Conservation (phyloP, 2,113 vertebrate genomes). For the Leptobrachium ailaonicum region DNA sequence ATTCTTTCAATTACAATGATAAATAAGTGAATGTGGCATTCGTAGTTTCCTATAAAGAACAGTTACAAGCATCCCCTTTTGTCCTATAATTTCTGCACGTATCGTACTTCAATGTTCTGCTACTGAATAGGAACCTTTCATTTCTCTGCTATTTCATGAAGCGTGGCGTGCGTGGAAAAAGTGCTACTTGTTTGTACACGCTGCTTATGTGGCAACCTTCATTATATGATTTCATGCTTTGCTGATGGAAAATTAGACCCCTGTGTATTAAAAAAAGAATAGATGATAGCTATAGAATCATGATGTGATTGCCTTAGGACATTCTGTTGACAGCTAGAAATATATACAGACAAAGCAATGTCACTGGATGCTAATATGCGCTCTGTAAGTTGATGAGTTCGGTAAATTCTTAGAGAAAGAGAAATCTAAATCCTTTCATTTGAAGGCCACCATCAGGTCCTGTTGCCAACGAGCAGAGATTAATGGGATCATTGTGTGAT, state of each 20-base stretch:
- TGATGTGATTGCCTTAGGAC: constrained; percentile 92
- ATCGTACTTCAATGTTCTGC: constrained; percentile 51
- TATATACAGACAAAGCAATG: constrained; percentile 86
- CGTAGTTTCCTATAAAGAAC: not conserved
- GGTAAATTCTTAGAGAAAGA: constrained; percentile 78
- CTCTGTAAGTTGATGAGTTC: constrained; percentile 83
- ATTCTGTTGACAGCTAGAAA: constrained; percentile 95
- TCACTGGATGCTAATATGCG: constrained; percentile 91
- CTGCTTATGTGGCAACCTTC: constrained; percentile 87
- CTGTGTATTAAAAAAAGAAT: constrained; percentile 85
- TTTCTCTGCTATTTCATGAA: constrained; percentile 88
- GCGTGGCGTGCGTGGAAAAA: constrained; percentile 76
- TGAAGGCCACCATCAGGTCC: constrained; percentile 49
- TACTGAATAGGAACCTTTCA: constrained; percentile 72
- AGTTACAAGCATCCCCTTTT: not conserved
- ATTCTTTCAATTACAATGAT: not conserved
- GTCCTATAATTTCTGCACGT: not conserved
- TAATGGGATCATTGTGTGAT: constrained; percentile 53
- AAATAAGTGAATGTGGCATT: not conserved
- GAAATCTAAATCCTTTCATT: constrained; percentile 61
- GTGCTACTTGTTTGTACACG: constrained; percentile 78
- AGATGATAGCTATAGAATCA: constrained; percentile 80
- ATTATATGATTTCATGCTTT: constrained; percentile 95
- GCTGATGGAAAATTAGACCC: constrained; percentile 94
- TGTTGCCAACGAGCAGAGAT: constrained; percentile 48